Percentiles rank a stretch among this genome's conserved stretches.
phyloP scores from a whole-genome alignment of 2,797 vertebrate species.

The Sebastes trivittatus region DNA sequence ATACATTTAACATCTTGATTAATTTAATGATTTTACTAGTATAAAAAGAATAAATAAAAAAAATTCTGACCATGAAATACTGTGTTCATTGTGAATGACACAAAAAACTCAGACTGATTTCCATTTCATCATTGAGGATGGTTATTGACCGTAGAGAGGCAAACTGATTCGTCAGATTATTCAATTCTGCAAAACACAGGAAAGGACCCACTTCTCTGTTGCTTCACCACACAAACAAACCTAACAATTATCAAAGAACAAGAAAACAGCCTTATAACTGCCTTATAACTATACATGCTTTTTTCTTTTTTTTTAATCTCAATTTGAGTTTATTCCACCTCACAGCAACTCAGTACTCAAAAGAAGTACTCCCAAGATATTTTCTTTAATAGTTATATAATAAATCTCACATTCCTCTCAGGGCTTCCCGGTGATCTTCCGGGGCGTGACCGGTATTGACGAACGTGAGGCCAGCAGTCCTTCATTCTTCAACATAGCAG shows the following conservation, averaged over 20 bases:
- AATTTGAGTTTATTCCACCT: background rate
- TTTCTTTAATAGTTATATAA: background rate
- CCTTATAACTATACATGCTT: too few relatives aligned
- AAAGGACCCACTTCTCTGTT: too few relatives aligned
- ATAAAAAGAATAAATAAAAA: background rate
- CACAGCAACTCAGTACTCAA: background rate
- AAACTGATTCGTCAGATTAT: background rate
- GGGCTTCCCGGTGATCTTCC: conserved; percentile 94
- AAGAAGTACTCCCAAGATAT: background rate
- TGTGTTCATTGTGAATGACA: background rate
- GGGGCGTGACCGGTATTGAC: conserved; percentile 87
- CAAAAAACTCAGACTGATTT: background rate
- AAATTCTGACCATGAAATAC: background rate
- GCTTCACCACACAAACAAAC: too few relatives aligned
- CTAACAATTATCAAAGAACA: background rate
- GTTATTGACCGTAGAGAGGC: background rate
- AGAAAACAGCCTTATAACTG: background rate
- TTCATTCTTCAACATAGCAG: conserved; percentile 91
- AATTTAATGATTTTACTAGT: background rate
- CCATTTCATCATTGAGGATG: background rate
- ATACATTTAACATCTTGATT: background rate
- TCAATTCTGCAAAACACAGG: too few relatives aligned
- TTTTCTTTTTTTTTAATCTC: background rate
- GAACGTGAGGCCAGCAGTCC: conserved; percentile 88
- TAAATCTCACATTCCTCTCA: conserved; percentile 46